Evolutionary conservation across 1,140 invertebrate genomes (phyloP), one percentile per base, ranked within the genome.

Genomic region (Nephila pilipes): DNA sequence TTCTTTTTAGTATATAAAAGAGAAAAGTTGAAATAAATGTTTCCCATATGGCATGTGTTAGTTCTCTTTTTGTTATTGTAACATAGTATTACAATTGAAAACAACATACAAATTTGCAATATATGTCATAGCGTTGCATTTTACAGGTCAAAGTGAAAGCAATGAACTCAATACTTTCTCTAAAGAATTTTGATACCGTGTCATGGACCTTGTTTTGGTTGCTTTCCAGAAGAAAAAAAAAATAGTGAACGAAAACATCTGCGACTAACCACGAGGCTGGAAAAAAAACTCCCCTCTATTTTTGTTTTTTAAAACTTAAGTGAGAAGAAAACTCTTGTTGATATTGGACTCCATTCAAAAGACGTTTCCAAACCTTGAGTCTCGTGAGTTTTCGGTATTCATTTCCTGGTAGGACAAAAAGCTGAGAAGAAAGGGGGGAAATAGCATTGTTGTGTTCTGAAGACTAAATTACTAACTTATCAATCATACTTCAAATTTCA

Each of bases 141-240:
- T 65, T 25, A 4, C 32, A 29, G 69, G 32, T 75, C 32, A 32
- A 18, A 75, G 69, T 5, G 29, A 75, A 80, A 81, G 22, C 80
- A 55, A 54, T 81, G 80, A 81, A 81, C 80, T 55, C 80, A 81
- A 81, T 81, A 46, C 10, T 81, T 81, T 54, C 69, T 20, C 38
- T 10, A 1, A 18, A 46, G 46, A 85, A 46, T 85, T 85, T 85
- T 16, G 57, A 85, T 85, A 58, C 29, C 29, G 57, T 85, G 83
- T 85, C 83, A 85, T 85, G 83, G 83, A 85, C 83, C 83, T 85
- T 36, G n/a, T 6, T 60, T 85, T 85, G 83, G 83, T 57, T 1
- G 3, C 10, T 4, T 22, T 85, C 83, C 83, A 85, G 29, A 22
- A 85, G 12, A 10, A 46, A 46, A 46, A 46, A 46, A 46, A 46